A percentile compares a stretch with the other conserved stretches of the same genome.
Conservation (phyloP, 2,888 invertebrate genomes). For the Hyppa rectilinea region DNA sequence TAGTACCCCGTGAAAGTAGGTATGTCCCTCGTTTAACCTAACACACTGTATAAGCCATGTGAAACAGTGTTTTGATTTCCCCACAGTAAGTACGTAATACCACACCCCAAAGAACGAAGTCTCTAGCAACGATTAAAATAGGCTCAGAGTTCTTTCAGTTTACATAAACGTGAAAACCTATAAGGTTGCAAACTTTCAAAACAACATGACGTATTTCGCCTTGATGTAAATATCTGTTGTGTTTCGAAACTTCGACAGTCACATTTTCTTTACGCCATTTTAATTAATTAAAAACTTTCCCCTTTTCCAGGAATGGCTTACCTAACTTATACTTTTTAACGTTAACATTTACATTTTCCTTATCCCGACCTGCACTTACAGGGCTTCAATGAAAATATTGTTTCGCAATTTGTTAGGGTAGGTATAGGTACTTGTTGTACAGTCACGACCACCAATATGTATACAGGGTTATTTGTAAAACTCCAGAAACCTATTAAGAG, state of each 20-base stretch:
- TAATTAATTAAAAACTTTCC: not conserved
- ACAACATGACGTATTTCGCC: not conserved
- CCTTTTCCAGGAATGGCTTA: not conserved
- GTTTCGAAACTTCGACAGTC: not conserved
- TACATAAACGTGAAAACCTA: not conserved
- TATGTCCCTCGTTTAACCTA: too few species aligned
- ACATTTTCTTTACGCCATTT: slow-evolving; percentile 1
- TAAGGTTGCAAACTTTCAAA: not conserved
- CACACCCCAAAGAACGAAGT: not conserved
- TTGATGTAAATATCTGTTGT: not conserved
- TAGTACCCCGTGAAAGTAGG: too few species aligned
- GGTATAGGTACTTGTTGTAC: too few species aligned
- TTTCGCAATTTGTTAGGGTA: slow-evolving; percentile 14
- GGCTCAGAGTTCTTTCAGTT: not conserved
- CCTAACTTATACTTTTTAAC: not conserved
- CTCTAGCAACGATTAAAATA: too few species aligned
- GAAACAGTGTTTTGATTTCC: slow-evolving; percentile 4
- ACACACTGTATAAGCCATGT: too few species aligned
- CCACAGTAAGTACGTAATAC: not conserved
- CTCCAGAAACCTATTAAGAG: too few species aligned
- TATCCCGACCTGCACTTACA: slow-evolving; percentile 4
- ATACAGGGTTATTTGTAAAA: too few species aligned
- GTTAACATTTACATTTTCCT: slow-evolving; percentile 3
- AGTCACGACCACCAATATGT: too few species aligned
- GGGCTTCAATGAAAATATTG: slow-evolving; percentile 7